These are phyloP conservation scores for Gymnocheta viridis DNA, from an alignment of 2,888 invertebrate species.

Conservation along the genomic window DNA sequence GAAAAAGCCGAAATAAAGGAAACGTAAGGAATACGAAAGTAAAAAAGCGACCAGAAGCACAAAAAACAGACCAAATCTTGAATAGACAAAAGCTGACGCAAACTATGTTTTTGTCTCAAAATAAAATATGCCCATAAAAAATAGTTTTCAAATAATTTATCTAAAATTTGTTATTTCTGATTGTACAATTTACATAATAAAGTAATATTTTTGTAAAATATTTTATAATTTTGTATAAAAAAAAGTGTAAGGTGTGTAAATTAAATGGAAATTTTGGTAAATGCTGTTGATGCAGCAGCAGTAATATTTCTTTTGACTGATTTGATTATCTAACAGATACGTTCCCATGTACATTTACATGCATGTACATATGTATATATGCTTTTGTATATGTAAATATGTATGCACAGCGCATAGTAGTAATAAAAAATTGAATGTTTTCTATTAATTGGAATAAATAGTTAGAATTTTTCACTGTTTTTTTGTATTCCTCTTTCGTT, in stretches of 20 bases:
- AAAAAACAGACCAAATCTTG: slow-evolving; percentile 5
- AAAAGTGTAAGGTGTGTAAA: neutral
- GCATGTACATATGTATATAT: neutral
- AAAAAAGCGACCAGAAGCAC: neutral
- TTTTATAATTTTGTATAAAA: neutral
- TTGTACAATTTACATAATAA: slow-evolving; percentile 29
- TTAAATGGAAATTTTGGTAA: slow-evolving; percentile 35
- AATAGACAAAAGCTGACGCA: slow-evolving; percentile 65
- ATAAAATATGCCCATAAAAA: slow-evolving; percentile 1
- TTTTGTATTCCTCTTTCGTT: slow-evolving; percentile 28
- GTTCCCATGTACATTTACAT: neutral
- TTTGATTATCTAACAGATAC: slow-evolving; percentile 63
- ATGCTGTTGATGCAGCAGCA: neutral
- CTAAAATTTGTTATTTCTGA: slow-evolving; percentile 1
- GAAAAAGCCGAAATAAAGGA: slow-evolving; percentile 34
- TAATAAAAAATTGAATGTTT: slow-evolving; percentile 2
- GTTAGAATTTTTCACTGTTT: slow-evolving; percentile 3
- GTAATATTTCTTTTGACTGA: slow-evolving; percentile 13
- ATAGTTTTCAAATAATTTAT: neutral
- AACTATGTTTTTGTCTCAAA: slow-evolving; percentile 49
- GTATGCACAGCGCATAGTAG: neutral
- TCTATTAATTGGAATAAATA: slow-evolving; percentile 21
- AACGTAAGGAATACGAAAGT: slow-evolving; percentile 22
- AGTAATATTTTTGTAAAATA: slow-evolving; percentile 1
- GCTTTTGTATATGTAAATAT: neutral